Conservation (phyloP, 2,113 vertebrate species). For the Circaetus gallicus region DNA sequence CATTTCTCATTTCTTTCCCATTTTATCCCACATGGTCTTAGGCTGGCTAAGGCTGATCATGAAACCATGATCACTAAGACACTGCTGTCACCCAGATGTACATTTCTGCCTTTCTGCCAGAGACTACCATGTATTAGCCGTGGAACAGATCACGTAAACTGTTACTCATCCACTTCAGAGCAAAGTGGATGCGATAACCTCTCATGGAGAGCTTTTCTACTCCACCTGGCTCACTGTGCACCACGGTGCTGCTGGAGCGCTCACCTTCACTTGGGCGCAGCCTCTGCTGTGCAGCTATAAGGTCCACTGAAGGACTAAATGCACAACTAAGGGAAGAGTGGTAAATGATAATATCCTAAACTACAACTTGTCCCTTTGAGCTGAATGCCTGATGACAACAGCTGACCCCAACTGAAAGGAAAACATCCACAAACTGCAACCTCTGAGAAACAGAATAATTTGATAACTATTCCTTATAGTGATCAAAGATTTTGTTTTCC, state of each 20-base stretch:
- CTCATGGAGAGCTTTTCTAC: background rate
- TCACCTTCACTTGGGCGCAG: background rate
- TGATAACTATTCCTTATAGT: background rate
- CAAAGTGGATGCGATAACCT: background rate
- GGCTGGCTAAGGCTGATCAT: background rate
- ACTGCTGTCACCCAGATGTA: background rate
- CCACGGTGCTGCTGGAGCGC: background rate
- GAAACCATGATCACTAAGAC: background rate
- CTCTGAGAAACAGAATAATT: background rate
- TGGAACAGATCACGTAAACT: background rate
- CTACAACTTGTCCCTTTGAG: background rate
- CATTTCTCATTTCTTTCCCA: background rate
- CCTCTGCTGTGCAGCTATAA: background rate
- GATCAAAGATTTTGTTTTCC: background rate
- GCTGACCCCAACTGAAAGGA: background rate
- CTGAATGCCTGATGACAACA: background rate
- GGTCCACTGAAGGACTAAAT: background rate
- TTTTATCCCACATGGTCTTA: background rate
- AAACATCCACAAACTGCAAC: background rate
- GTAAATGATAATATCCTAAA: background rate
- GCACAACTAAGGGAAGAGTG: background rate
- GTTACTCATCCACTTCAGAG: background rate
- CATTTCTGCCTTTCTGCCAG: background rate
- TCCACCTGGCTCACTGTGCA: background rate
- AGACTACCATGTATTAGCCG: rapidly evolving